Conservation (phyloP, 2,888 invertebrate species). For the Zonitis immaculata region DNA sequence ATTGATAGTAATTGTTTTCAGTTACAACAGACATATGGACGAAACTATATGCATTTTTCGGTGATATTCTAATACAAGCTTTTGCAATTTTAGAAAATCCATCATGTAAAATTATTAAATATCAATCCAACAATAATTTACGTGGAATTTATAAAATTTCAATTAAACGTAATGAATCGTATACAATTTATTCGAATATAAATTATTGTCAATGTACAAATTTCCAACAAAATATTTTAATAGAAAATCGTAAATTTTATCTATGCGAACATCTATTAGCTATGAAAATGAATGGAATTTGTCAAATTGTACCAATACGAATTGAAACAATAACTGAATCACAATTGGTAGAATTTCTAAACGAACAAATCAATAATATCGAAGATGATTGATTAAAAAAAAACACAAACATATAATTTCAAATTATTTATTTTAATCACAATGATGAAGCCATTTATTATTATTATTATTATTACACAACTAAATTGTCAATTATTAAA, state of each 20-base stretch:
- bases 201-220: constrained; percentile 67
- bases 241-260: constrained; percentile 48
- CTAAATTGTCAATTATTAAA: background rate
- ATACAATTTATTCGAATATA: constrained; percentile 58
- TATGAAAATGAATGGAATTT: constrained; percentile 54
- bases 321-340: constrained; percentile 12
- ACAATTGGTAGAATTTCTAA: constrained; percentile 33
- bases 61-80: constrained; percentile 55
- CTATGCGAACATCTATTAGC: constrained; percentile 68
- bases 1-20: constrained; percentile 35
- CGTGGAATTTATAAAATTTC: constrained; percentile 58
- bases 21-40: constrained; percentile 57
- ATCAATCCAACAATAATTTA: constrained; percentile 44
- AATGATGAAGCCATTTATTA: too few species aligned
- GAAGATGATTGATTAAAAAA: constrained; percentile 12
- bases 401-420: constrained; percentile 2
- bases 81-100: constrained; percentile 58
- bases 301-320: constrained; percentile 21
- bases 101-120: constrained; percentile 51
- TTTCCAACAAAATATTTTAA: constrained; percentile 57
- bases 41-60: constrained; percentile 57
- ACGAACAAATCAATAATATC: constrained; percentile 31
- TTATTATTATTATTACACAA: background rate
- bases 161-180: constrained; percentile 51
- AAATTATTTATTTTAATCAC: background rate